phyloP scores from a whole-genome alignment of 2,113 vertebrate species.

The Phrynocephalus versicolor region DNA sequence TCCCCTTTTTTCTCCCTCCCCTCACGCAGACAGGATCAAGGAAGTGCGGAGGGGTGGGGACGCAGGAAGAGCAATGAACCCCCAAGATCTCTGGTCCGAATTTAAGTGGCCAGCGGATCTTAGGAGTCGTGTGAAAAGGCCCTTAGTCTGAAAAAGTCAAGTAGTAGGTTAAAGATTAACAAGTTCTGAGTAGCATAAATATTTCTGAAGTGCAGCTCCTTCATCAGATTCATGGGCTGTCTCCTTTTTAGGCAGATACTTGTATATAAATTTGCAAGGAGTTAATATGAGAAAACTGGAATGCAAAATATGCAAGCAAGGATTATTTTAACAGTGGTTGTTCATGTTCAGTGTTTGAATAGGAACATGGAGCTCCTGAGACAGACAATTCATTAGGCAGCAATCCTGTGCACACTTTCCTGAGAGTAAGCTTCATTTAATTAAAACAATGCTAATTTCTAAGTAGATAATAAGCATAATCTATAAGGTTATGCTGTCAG shows the following conservation, averaged over 20 bases:
- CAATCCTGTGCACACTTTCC: not conserved
- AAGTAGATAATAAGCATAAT: no score
- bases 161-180: not conserved
- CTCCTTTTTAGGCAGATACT: not conserved
- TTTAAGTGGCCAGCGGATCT: no score
- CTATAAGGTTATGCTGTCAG: not conserved
- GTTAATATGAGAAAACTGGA: not conserved
- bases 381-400: not conserved
- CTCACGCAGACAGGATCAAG: no score
- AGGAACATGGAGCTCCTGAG: not conserved
- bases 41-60: no score
- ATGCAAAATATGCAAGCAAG: not conserved
- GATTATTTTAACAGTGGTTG: not conserved
- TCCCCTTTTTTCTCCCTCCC: no score
- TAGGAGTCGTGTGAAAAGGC: no score
- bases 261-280: not conserved
- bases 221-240: not conserved
- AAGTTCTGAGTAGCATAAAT: not conserved
- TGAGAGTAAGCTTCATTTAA: not conserved
- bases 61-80: no score
- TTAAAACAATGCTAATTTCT: not conserved
- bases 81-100: no score
- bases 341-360: not conserved
- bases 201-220: not conserved
- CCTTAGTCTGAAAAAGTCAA: not conserved